These are phyloP conservation scores for Neosilurus hyrtlii DNA, from an alignment of 2,797 vertebrate species.

Conservation along the genomic window DNA sequence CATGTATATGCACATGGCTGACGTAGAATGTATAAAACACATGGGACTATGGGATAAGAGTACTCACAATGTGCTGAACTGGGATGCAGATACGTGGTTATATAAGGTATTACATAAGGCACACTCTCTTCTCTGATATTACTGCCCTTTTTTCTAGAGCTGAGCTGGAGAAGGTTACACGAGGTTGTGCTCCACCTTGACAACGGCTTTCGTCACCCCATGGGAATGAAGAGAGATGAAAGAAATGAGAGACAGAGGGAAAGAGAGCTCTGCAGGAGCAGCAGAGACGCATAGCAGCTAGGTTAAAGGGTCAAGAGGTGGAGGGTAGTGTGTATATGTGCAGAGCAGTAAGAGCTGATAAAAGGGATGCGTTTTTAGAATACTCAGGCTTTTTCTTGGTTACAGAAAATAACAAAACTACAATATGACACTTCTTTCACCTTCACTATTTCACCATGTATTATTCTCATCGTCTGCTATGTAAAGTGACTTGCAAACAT, in stretches of 20 bases:
- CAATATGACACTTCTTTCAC: not conserved
- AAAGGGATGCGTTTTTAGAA: not conserved
- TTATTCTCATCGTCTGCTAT: not conserved
- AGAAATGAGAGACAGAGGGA: constrained; percentile 8
- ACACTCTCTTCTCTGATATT: constrained; percentile 63
- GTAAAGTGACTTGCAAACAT: not conserved
- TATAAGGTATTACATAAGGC: constrained; percentile 75
- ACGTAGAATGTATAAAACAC: constrained; percentile 13
- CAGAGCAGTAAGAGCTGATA: not conserved
- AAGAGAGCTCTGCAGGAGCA: not conserved
- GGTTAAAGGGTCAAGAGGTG: constrained; percentile 33
- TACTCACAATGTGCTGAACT: constrained; percentile 68
- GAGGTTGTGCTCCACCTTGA: constrained; percentile 59
- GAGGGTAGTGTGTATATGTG: constrained; percentile 1
- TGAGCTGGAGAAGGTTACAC: constrained; percentile 58
- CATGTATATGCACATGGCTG: not conserved
- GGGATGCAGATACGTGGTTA: constrained; percentile 77
- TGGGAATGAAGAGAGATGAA: constrained; percentile 31
- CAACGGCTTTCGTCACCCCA: constrained; percentile 41
- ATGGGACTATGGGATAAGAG: constrained; percentile 57
- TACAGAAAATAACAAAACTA: not conserved
- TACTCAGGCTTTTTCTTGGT: not conserved
- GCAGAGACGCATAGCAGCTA: not conserved
- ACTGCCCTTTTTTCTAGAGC: constrained; percentile 60
- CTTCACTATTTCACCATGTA: not conserved